These are phyloP conservation scores for Chrysomela aeneicollis DNA, from an alignment of 2,888 invertebrate species.

Conservation along the genomic window DNA sequence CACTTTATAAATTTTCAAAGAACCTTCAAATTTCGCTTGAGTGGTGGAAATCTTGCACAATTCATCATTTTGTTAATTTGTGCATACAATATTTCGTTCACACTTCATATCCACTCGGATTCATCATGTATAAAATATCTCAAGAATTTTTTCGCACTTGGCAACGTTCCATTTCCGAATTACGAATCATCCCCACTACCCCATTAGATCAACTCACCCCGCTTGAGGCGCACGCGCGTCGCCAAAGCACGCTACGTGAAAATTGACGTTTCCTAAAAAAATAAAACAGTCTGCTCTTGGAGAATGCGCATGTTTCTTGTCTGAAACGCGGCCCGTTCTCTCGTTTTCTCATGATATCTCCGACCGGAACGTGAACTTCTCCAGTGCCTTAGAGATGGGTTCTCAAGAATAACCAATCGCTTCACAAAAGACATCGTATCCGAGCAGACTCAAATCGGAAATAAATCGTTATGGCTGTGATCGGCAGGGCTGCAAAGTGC, in stretches of 20 bases:
- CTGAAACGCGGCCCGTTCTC: slow-evolving; percentile 18
- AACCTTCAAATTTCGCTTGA: too few relatives aligned
- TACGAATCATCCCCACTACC: background rate
- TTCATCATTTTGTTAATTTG: too few relatives aligned
- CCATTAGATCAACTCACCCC: background rate
- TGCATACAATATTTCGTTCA: too few relatives aligned
- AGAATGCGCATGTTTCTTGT: slow-evolving; percentile 43
- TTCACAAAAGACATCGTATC: slow-evolving; percentile 13
- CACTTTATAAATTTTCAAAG: too few relatives aligned
- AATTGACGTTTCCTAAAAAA: slow-evolving; percentile 28
- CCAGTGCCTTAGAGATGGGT: slow-evolving; percentile 53
- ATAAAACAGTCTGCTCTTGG: slow-evolving; percentile 32
- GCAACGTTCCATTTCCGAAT: background rate
- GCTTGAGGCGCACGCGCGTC: background rate
- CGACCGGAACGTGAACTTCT: slow-evolving; percentile 48
- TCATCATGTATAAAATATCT: too few relatives aligned
- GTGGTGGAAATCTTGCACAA: too few relatives aligned
- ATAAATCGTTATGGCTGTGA: slow-evolving; percentile 51
- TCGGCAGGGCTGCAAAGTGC: slow-evolving; percentile 44
- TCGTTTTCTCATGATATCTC: slow-evolving; percentile 34
- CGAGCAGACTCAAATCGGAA: slow-evolving; percentile 2
- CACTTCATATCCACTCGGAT: too few relatives aligned
- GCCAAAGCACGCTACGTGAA: slow-evolving; percentile 20
- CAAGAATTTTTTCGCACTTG: background rate
- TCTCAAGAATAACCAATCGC: slow-evolving; percentile 34